A percentile compares a stretch with the other conserved stretches of the same genome.
Conservation (phyloP, 2,797 vertebrate species). For the Eurystomus glaucurus region DNA sequence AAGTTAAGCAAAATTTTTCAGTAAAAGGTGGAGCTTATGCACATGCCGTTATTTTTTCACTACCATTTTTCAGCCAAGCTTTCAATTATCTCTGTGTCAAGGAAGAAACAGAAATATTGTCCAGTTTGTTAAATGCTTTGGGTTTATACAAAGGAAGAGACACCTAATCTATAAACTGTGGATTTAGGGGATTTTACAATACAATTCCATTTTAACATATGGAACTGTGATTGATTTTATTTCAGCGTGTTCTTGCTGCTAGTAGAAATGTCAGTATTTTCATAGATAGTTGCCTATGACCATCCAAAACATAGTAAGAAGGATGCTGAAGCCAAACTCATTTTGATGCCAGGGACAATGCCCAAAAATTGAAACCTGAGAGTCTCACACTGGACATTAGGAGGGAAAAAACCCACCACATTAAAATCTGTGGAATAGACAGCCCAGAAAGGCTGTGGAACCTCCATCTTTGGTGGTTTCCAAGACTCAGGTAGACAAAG, state of each 20-base stretch:
- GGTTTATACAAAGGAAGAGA: neutral
- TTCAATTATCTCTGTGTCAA: neutral
- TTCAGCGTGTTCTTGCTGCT: neutral
- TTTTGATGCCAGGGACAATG: neutral
- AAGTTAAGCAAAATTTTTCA: neutral
- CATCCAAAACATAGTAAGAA: neutral
- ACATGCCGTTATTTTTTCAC: neutral
- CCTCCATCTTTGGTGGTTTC: neutral
- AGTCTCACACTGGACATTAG: neutral
- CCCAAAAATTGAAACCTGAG: neutral
- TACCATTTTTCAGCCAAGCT: neutral
- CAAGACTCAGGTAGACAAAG: neutral
- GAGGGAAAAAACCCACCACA: neutral
- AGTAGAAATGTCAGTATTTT: neutral
- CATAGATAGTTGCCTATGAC: neutral
- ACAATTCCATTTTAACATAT: neutral
- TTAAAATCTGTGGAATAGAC: neutral
- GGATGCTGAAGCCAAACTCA: neutral
- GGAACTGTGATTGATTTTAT: neutral
- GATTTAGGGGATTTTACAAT: neutral
- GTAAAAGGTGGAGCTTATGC: neutral
- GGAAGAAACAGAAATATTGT: neutral
- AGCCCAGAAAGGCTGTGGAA: neutral
- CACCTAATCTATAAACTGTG: neutral
- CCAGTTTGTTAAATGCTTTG: neutral